Evolutionary conservation across 2,113 vertebrate genomes (phyloP).

Genomic region (Hemicordylus capensis): DNA sequence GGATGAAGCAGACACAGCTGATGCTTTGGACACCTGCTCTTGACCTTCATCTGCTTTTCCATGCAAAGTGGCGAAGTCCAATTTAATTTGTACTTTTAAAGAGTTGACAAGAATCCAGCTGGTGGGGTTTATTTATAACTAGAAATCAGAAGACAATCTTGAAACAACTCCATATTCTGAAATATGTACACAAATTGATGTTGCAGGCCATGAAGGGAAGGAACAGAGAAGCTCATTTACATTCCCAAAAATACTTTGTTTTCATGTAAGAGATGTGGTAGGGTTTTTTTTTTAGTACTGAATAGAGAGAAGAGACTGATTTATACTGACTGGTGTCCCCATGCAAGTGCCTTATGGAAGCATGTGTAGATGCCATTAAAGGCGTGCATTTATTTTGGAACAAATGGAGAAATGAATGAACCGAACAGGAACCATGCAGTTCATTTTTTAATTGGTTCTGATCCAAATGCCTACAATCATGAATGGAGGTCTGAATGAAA

Average conservation of each 20-base stretch:
- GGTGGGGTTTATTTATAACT: neutral
- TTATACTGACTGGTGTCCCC: neutral
- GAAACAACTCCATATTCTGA: neutral
- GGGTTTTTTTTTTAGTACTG: too few relatives aligned
- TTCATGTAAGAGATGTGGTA: neutral
- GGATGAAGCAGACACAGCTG: neutral
- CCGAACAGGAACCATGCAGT: too few relatives aligned
- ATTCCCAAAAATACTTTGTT: neutral
- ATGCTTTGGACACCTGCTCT: neutral
- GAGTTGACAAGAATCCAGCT: neutral
- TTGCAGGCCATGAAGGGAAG: neutral
- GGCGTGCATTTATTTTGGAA: too few relatives aligned
- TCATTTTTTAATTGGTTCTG: too few relatives aligned
- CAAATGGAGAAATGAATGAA: too few relatives aligned
- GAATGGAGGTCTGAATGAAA: too few relatives aligned
- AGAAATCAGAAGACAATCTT: neutral
- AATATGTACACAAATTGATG: neutral
- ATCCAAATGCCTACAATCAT: too few relatives aligned
- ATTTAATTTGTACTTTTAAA: neutral
- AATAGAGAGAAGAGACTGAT: too few relatives aligned
- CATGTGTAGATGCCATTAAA: neutral
- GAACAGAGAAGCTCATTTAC: neutral
- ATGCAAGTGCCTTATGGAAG: neutral
- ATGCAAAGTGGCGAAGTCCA: neutral
- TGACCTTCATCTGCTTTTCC: neutral